Evolutionary conservation across 1,140 invertebrate species (phyloP), one percentile per base, ranked within the genome.

Genomic region (Drosophila biarmipes): DNA sequence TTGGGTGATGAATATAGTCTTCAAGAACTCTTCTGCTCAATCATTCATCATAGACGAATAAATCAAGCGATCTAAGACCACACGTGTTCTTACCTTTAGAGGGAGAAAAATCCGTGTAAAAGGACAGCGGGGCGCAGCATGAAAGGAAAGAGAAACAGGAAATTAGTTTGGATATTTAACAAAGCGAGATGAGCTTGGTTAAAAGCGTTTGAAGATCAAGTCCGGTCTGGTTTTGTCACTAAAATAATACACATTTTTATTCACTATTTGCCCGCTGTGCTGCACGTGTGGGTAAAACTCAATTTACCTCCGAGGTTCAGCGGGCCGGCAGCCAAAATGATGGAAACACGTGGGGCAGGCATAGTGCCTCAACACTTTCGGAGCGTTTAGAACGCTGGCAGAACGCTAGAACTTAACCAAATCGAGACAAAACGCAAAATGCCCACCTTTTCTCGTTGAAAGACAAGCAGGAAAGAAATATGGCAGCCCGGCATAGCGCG

Each of bases 1-100:
- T 90, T 89, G 89, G 89, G 89, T 91, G 89, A 86, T 91, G 90
- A 91, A 91, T 86, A 84, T 91, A 84, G 90, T 91, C 90, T 85
- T 91, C 85, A 91, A 90, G 85, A 78, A 80, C 81, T 91, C 85
- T 90, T 91, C 90, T 40, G 90, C 66, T 68, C 55, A 79, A 40
- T 75, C 78, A 57, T 49, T 91, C 80, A 90, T 80, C 79, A 82
- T 74, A 15, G 72, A 46, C 24, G 1, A 17, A 17, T 11, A 19
- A 51, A 2, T 29, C 1, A 35, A 8, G 31, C 15, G 3, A 7
- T 58, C 34, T 10, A 6, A n/a, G 27, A 38, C 40, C 27, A 21
- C 34, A 57, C 48, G 48, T 72, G 62, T 57, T 55, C 73, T 75
- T 29, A 75, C 73, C 73, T 75, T 51, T 14, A 40, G n/a, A 21